Percentiles rank a stretch among this genome's conserved stretches.
These are phyloP conservation scores for Drosophila eugracilis DNA, from an alignment of 1,140 invertebrate genomes.

Conservation along the genomic window DNA sequence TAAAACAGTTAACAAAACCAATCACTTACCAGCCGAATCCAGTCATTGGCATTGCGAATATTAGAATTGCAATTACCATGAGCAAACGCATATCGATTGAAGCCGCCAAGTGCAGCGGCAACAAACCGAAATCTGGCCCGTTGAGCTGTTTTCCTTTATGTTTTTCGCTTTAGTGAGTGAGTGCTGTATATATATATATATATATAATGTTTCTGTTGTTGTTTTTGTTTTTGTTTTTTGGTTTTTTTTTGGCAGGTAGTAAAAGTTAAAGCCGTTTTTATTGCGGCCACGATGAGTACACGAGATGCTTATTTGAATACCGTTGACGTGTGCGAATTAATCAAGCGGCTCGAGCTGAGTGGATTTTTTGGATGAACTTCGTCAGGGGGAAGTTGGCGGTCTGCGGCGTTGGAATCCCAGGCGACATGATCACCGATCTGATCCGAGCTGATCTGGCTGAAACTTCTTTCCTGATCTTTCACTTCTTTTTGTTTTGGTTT, in stretches of 20 bases:
- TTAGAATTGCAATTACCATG: conserved; percentile 83
- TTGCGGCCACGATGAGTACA: conserved; percentile 56
- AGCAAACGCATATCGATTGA: conserved; percentile 82
- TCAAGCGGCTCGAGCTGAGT: conserved; percentile 62
- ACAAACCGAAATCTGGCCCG: conserved; percentile 75
- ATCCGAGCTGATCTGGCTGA: conserved; percentile 23
- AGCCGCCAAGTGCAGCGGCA: conserved; percentile 73
- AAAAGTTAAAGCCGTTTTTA: conserved; percentile 67
- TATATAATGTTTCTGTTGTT: conserved; percentile 7
- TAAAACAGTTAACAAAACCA: not conserved
- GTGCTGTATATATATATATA: conserved; percentile 15
- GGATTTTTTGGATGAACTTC: conserved; percentile 22
- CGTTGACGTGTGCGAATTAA: conserved; percentile 66
- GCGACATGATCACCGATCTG: conserved; percentile 47
- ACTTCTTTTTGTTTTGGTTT: conserved; percentile 30
- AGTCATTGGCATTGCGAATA: conserved; percentile 84
- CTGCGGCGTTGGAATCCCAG: conserved; percentile 36
- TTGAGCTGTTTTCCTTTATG: conserved; percentile 32
- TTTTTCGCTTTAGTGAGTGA: conserved; percentile 20
- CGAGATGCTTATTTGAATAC: conserved; percentile 73
- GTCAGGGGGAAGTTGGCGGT: conserved; percentile 34
- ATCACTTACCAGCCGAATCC: conserved; percentile 82
- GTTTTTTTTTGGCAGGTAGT: conserved; percentile 61
- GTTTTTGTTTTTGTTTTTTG: too few species aligned
- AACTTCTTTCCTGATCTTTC: conserved; percentile 6